A percentile compares a stretch with the other conserved stretches of the same genome.
These are phyloP conservation scores for Cerastoderma edule DNA, from an alignment of 2,888 invertebrate species.

Conservation along the genomic window DNA sequence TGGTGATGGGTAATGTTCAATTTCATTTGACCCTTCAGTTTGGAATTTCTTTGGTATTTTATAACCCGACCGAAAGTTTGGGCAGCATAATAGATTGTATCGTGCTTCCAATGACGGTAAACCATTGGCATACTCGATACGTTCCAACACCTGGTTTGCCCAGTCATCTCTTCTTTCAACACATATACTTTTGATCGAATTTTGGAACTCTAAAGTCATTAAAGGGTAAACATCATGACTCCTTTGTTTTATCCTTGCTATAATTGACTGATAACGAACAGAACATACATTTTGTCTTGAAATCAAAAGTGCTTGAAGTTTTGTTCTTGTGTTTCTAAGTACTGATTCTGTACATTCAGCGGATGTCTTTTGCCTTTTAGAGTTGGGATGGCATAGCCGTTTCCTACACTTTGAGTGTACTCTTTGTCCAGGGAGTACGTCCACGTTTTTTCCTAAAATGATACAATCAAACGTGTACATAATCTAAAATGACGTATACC, in stretches of 20 bases:
- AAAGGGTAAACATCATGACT: constrained; percentile 26
- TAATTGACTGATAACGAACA: constrained; percentile 12
- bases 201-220: constrained; percentile 14
- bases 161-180: constrained; percentile 25
- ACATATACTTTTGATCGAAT: constrained; percentile 11
- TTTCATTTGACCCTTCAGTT: not conserved
- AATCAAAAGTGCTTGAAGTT: constrained; percentile 22
- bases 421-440: not conserved
- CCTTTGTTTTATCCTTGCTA: not conserved
- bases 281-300: constrained; percentile 31
- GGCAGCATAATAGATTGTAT: constrained; percentile 56
- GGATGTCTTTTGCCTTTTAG: not conserved
- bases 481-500: not conserved
- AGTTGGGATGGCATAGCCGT: not conserved
- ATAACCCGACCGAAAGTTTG: constrained; percentile 47
- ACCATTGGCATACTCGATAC: constrained; percentile 42
- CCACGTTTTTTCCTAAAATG: not conserved
- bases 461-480: not conserved
- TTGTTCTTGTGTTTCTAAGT: not conserved
- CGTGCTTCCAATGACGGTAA: constrained; percentile 60
- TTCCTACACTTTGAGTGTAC: not conserved
- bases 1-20: constrained; percentile 26
- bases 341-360: not conserved
- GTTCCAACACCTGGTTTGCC: constrained; percentile 29
- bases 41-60: constrained; percentile 9